Conservation (phyloP, 2,113 vertebrate species). For the Menura novaehollandiae region DNA sequence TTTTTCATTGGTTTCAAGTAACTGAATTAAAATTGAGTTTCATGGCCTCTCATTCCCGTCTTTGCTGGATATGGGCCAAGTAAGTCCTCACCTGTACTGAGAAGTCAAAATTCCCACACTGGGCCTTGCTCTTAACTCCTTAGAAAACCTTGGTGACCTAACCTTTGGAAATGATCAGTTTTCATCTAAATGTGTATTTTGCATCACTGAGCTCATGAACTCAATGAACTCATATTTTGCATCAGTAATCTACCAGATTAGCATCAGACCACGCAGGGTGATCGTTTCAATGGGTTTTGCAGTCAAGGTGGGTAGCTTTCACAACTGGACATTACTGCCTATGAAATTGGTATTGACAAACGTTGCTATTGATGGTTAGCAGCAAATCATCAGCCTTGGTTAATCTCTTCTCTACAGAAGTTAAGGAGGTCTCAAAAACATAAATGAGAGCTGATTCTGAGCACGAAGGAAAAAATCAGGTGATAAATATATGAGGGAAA, state of each 20-base stretch:
- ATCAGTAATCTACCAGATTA: background rate
- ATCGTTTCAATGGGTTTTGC: background rate
- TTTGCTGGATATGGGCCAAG: background rate
- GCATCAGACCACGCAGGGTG: background rate
- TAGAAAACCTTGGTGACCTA: background rate
- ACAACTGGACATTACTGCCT: background rate
- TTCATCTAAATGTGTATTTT: background rate
- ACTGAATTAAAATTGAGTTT: background rate
- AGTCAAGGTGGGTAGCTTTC: background rate
- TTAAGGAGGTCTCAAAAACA: background rate
- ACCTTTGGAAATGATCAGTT: background rate
- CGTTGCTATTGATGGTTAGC: fast-evolving
- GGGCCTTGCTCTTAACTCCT: background rate
- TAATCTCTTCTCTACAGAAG: background rate
- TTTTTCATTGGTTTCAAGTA: background rate
- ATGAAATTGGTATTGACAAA: background rate
- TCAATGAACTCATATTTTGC: background rate
- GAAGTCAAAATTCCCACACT: background rate
- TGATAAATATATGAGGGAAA: background rate
- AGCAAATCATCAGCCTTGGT: background rate
- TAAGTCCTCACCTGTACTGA: background rate
- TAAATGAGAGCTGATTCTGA: background rate
- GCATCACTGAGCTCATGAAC: too few relatives aligned
- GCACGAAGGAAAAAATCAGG: background rate
- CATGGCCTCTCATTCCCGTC: background rate